phyloP scores from a whole-genome alignment of 2,888 invertebrate genomes.

The Penaeus monodon region DNA sequence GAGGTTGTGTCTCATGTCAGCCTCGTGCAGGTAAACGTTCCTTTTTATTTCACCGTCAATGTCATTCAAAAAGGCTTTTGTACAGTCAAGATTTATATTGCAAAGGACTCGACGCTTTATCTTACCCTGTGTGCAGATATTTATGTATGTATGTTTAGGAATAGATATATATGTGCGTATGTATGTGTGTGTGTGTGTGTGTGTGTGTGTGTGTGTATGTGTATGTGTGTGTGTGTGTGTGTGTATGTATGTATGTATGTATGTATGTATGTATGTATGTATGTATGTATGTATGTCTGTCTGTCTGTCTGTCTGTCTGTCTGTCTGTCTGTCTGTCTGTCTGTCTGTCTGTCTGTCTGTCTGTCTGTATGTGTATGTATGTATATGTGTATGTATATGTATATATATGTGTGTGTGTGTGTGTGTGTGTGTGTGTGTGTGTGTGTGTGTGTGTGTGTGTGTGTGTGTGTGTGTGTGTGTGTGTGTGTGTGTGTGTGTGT shows the following conservation, averaged over 20 bases:
- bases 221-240: conserved; percentile 13
- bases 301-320: neutral
- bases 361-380: neutral
- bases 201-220: conserved; percentile 13
- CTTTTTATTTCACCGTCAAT: too few relatives aligned
- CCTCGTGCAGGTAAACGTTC: too few relatives aligned
- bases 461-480: conserved; percentile 16
- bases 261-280: too few relatives aligned
- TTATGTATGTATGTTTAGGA: too few relatives aligned
- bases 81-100: neutral
- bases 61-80: too few relatives aligned
- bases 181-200: conserved; percentile 11
- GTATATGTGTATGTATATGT: too few relatives aligned
- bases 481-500: conserved; percentile 12
- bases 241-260: neutral
- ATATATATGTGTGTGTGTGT: too few relatives aligned
- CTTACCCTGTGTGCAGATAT: too few relatives aligned
- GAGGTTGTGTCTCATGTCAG: too few relatives aligned
- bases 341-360: neutral
- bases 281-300: neutral
- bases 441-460: conserved; percentile 16
- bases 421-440: neutral
- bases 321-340: neutral
- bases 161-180: neutral
- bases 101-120: neutral